Percentiles rank a stretch among this genome's conserved stretches.
phyloP scores from a whole-genome alignment of 2,888 invertebrate species.

The Panzeria rudis region DNA sequence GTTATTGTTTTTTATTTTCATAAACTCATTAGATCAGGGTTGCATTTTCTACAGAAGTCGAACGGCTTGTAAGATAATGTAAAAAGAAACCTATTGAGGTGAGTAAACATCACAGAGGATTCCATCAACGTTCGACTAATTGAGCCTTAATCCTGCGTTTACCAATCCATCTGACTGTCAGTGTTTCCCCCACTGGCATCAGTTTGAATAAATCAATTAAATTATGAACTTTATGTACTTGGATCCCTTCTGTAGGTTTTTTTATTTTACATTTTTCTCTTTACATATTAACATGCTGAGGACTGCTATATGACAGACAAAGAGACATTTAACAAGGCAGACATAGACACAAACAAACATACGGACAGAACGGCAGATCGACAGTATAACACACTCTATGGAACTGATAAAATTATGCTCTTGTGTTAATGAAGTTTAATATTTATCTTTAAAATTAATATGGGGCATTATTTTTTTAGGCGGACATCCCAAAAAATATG shows the following conservation, averaged over 20 bases:
- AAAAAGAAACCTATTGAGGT: too few relatives aligned
- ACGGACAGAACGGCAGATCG: too few relatives aligned
- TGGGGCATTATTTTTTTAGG: too few relatives aligned
- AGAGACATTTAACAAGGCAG: neutral
- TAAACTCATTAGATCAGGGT: too few relatives aligned
- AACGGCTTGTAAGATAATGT: too few relatives aligned
- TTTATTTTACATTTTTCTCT: slow-evolving; percentile 21
- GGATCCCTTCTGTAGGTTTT: slow-evolving; percentile 39
- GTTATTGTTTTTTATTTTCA: too few relatives aligned
- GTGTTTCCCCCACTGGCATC: neutral
- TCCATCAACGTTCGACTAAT: neutral
- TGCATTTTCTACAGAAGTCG: too few relatives aligned
- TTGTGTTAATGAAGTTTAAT: slow-evolving; percentile 49
- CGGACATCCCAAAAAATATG: too few relatives aligned
- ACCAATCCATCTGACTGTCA: neutral
- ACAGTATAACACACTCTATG: neutral
- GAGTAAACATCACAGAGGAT: neutral
- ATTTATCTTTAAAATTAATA: slow-evolving; percentile 35
- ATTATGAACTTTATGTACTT: neutral
- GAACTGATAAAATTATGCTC: slow-evolving; percentile 41
- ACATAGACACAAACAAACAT: neutral
- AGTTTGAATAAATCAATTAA: neutral
- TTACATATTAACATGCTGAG: slow-evolving; percentile 27
- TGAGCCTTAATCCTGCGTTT: neutral
- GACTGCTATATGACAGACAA: slow-evolving; percentile 18